These are phyloP conservation scores for Toxotes jaculatrix DNA, from an alignment of 2,113 vertebrate genomes.

Conservation along the genomic window DNA sequence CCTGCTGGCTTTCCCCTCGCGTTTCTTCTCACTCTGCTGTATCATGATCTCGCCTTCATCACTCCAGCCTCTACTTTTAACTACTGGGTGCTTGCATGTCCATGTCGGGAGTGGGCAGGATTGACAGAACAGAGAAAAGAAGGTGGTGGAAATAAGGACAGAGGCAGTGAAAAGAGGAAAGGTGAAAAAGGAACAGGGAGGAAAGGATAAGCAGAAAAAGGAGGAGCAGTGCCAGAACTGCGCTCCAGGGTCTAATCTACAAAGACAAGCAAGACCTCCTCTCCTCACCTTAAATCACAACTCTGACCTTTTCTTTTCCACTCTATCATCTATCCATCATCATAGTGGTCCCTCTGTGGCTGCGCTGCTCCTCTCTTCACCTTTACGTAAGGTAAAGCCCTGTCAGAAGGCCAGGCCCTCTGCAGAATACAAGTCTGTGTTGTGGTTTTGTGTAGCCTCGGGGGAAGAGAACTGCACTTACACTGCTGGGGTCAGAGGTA, in stretches of 20 bases:
- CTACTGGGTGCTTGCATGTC: not conserved
- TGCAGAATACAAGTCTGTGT: constrained; percentile 9
- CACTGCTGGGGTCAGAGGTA: constrained; percentile 24
- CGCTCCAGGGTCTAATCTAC: constrained; percentile 66
- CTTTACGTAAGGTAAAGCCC: constrained; percentile 37
- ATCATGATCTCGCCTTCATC: constrained; percentile 4
- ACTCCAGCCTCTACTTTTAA: constrained; percentile 14
- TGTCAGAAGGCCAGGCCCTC: constrained; percentile 35
- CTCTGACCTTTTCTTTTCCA: constrained; percentile 74
- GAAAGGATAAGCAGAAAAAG: not conserved
- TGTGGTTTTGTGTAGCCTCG: not conserved
- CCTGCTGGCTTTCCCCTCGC: not conserved
- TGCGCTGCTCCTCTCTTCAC: constrained; percentile 33
- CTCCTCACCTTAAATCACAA: constrained; percentile 68
- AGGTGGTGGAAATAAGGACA: not conserved
- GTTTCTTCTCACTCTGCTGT: not conserved
- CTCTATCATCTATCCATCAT: constrained; percentile 75
- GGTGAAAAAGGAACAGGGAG: not conserved
- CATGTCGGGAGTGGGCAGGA: constrained; percentile 3
- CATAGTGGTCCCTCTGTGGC: constrained; percentile 49
- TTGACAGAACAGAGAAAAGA: not conserved
- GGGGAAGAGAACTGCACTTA: constrained; percentile 9
- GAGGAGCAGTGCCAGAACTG: constrained; percentile 34
- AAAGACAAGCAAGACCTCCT: constrained; percentile 74
- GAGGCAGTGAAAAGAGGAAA: not conserved